phyloP scores from a whole-genome alignment of 2,888 invertebrate species.

The Endotricha flammealis region DNA sequence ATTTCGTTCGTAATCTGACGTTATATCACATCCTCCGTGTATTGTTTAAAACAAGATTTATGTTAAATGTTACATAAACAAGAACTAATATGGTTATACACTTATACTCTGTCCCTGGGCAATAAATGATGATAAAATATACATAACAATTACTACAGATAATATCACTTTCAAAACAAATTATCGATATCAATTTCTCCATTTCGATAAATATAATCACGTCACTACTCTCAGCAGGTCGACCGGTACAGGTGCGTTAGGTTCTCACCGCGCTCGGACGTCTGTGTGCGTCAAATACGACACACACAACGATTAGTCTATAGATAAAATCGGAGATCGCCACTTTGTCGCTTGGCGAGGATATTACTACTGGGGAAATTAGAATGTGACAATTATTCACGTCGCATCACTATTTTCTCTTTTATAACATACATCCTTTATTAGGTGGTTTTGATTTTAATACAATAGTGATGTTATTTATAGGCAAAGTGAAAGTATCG shows the following conservation, averaged over 20 bases:
- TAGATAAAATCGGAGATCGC: conserved; percentile 49
- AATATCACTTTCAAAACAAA: too few relatives aligned
- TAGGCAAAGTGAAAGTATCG: too few relatives aligned
- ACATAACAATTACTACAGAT: too few relatives aligned
- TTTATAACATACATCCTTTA: neutral
- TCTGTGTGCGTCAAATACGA: conserved; percentile 28
- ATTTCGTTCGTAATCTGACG: too few relatives aligned
- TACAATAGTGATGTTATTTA: too few relatives aligned
- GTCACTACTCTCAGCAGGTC: conserved; percentile 46
- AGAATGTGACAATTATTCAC: conserved; percentile 20
- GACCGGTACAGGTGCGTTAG: conserved; percentile 70
- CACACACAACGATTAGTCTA: conserved; percentile 58
- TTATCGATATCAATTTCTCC: neutral
- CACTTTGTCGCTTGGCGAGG: conserved; percentile 41
- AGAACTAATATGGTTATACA: too few relatives aligned
- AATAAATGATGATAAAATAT: too few relatives aligned
- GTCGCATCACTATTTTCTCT: conserved; percentile 3
- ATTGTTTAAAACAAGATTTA: too few relatives aligned
- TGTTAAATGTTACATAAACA: too few relatives aligned
- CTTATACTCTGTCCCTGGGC: too few relatives aligned
- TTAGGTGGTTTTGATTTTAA: too few relatives aligned
- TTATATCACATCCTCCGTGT: too few relatives aligned
- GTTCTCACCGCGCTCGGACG: conserved; percentile 53
- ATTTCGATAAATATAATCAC: conserved; percentile 24
- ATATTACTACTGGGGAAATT: conserved; percentile 23